phyloP scores from a whole-genome alignment of 2,113 vertebrate species.

The Anser brachyrhynchus region DNA sequence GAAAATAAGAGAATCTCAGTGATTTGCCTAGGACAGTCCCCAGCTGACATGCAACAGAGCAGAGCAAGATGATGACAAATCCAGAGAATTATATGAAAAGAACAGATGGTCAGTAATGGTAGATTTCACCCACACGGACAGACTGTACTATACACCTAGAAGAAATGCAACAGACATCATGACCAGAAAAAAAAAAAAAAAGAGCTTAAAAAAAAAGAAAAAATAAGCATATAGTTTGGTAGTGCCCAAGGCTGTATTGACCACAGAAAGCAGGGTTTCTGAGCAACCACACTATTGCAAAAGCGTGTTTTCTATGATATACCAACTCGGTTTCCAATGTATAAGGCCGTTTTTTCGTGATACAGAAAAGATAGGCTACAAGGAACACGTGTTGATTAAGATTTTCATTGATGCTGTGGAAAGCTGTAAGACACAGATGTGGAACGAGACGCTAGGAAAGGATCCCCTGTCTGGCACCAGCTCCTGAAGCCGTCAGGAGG shows the following conservation, averaged over 20 bases:
- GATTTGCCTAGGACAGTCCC: not conserved
- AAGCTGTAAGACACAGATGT: not conserved
- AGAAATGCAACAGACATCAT: not conserved
- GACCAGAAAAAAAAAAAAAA: not conserved
- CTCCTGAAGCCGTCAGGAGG: not conserved
- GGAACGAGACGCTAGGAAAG: not conserved
- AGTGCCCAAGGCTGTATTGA: not conserved
- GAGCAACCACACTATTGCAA: not conserved
- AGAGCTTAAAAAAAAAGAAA: not conserved
- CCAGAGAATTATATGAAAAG: not conserved
- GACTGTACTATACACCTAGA: not conserved
- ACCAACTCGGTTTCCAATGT: not conserved
- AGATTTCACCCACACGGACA: not conserved
- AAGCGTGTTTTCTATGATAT: not conserved
- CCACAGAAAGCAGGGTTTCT: not conserved
- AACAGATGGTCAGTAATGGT: not conserved
- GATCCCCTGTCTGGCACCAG: not conserved
- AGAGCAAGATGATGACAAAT: not conserved
- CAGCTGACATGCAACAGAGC: not conserved
- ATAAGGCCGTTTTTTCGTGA: not conserved
- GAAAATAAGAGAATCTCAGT: not conserved
- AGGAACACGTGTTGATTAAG: not conserved
- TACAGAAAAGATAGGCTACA: not conserved
- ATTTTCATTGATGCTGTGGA: not conserved
- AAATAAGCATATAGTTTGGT: not conserved